Evolutionary conservation across 2,113 vertebrate genomes (phyloP).

Genomic region (Himantopus leucocephalus): DNA sequence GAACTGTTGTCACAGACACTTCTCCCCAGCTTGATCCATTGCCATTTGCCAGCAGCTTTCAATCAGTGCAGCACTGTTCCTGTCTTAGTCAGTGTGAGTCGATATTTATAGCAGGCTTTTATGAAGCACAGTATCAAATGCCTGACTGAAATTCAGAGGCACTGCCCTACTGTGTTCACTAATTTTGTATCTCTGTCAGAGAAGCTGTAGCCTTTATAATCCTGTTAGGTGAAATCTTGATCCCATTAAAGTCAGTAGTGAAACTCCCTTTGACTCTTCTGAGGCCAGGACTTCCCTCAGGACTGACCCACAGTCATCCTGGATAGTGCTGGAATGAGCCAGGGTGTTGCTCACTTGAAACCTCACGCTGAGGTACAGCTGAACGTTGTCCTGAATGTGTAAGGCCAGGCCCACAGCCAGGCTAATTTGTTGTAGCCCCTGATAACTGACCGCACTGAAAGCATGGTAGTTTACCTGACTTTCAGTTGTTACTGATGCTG

Average conservation of each 20-base stretch:
- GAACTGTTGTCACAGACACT: conserved; percentile 56
- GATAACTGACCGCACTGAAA: not conserved
- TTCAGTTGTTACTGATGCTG: not conserved
- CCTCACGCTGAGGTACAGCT: not conserved
- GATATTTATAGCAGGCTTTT: conserved; percentile 62
- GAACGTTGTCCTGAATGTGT: not conserved
- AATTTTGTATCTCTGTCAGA: conserved; percentile 36
- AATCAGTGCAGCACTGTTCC: conserved; percentile 60
- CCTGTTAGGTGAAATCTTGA: conserved; percentile 32
- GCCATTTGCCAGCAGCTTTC: conserved; percentile 67
- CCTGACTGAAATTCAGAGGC: conserved; percentile 51
- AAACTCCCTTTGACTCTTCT: not conserved
- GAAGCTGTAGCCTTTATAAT: conserved; percentile 13
- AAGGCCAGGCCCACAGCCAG: not conserved
- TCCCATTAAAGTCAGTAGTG: not conserved
- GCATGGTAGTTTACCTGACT: not conserved
- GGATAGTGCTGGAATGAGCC: not conserved
- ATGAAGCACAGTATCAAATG: conserved; percentile 53
- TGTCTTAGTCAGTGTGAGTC: conserved; percentile 34
- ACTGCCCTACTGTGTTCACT: conserved; percentile 25
- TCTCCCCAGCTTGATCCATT: conserved; percentile 54
- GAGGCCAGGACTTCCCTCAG: not conserved
- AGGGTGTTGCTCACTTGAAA: not conserved
- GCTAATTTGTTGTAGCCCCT: not conserved
- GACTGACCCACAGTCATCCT: not conserved